Evolutionary conservation across 2,797 vertebrate genomes (phyloP).

Genomic region (Aotus griseimembra): DNA sequence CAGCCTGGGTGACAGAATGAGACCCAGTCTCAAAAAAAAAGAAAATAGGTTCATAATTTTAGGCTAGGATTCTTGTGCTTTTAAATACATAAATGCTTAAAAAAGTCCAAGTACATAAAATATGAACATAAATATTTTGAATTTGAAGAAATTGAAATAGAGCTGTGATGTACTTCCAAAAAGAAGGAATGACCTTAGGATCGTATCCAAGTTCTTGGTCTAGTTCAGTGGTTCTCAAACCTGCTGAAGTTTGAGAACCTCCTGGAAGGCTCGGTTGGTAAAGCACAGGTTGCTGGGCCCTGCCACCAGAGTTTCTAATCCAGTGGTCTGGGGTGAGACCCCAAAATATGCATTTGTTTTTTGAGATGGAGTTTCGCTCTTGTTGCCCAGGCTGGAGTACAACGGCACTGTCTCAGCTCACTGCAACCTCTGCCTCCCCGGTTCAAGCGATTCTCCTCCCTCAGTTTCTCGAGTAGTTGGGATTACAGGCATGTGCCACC

Average conservation of each 20-base stretch:
- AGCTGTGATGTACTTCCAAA: background rate
- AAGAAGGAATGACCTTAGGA: background rate
- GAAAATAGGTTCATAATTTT: background rate
- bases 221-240: background rate
- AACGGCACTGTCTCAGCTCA: too few relatives aligned
- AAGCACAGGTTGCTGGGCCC: background rate
- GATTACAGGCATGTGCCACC: too few relatives aligned
- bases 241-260: background rate
- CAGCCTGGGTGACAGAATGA: background rate
- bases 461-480: too few relatives aligned
- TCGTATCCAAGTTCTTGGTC: background rate
- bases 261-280: background rate
- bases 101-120: background rate
- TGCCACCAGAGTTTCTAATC: background rate
- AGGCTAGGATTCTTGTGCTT: background rate
- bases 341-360: background rate
- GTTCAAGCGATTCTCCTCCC: too few relatives aligned
- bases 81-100: conserved; percentile 1
- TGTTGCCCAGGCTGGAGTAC: too few relatives aligned
- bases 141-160: background rate
- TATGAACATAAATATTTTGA: background rate
- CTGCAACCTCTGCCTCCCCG: too few relatives aligned
- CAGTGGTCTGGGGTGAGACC: too few relatives aligned
- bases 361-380: too few relatives aligned
- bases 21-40: background rate